phyloP scores from a whole-genome alignment of 2,113 vertebrate species.

The Gasterosteus nipponicus region DNA sequence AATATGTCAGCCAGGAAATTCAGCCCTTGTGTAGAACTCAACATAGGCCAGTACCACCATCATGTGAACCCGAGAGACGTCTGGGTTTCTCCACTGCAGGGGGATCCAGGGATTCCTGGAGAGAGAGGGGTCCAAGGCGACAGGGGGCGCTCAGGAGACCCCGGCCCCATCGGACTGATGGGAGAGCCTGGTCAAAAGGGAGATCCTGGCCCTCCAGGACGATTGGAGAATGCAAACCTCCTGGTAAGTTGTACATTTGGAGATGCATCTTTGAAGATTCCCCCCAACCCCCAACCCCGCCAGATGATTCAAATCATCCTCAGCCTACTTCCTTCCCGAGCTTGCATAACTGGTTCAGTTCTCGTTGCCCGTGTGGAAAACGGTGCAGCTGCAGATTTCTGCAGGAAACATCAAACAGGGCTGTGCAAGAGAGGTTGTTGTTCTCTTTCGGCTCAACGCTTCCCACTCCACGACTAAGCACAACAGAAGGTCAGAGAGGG shows the following conservation, averaged over 20 bases:
- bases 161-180: constrained; percentile 82
- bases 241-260: constrained; percentile 78
- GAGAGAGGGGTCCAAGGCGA: constrained; percentile 92
- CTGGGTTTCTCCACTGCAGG: constrained; percentile 76
- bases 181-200: constrained; percentile 85
- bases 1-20: not conserved
- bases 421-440: constrained; percentile 54
- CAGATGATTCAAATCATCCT: constrained; percentile 21
- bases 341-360: constrained; percentile 51
- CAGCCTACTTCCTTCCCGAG: constrained; percentile 7
- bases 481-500: constrained; percentile 67
- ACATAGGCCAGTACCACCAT: not conserved
- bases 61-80: not conserved
- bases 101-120: constrained; percentile 95
- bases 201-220: constrained; percentile 85
- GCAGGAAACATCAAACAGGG: constrained; percentile 66
- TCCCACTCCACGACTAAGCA: constrained; percentile 68
- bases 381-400: constrained; percentile 52
- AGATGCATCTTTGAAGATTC: constrained; percentile 3
- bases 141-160: constrained; percentile 87
- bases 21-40: not conserved
- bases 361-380: constrained; percentile 32
- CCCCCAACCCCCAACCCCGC: not conserved
- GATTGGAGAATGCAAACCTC: constrained; percentile 66
- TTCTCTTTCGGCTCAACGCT: constrained; percentile 56